Percentiles rank a stretch among this genome's conserved stretches.
Evolutionary conservation across 2,113 vertebrate species (phyloP).

Genomic region (Gadus macrocephalus): DNA sequence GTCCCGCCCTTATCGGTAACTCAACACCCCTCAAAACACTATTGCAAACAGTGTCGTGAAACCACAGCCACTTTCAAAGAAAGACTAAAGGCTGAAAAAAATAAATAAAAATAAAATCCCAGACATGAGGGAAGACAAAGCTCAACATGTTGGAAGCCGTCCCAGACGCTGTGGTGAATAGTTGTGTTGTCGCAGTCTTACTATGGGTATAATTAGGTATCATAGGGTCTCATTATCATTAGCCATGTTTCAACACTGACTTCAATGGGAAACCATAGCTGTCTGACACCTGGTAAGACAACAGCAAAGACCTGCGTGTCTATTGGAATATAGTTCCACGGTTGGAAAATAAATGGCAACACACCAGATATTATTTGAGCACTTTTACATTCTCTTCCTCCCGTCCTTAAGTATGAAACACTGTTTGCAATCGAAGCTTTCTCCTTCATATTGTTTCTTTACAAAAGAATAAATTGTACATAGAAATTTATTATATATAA

Average conservation of each 20-base stretch:
- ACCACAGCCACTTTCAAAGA: slow-evolving; percentile 11
- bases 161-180: slow-evolving; percentile 26
- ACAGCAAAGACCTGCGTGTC: slow-evolving; percentile 38
- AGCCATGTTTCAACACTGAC: slow-evolving; percentile 16
- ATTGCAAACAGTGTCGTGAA: slow-evolving; percentile 48
- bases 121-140: slow-evolving; percentile 16
- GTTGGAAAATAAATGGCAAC: slow-evolving; percentile 36
- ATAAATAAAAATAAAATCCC: slow-evolving; percentile 2
- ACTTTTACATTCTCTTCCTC: slow-evolving; percentile 67
- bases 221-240: neutral
- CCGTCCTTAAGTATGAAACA: slow-evolving; percentile 70
- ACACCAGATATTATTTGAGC: slow-evolving; percentile 54
- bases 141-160: slow-evolving; percentile 43
- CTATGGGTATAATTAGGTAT: slow-evolving; percentile 1
- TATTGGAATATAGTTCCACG: slow-evolving; percentile 17
- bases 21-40: slow-evolving; percentile 13
- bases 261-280: slow-evolving; percentile 37
- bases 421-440: slow-evolving; percentile 74
- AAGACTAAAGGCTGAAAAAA: neutral
- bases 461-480: slow-evolving; percentile 76
- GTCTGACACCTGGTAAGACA: slow-evolving; percentile 34
- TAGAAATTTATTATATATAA: slow-evolving; percentile 74
- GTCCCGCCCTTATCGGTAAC: neutral
- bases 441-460: slow-evolving; percentile 69
- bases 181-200: slow-evolving; percentile 1